phyloP scores from a whole-genome alignment of 2,888 invertebrate species.

The Agriopis aurantiaria region DNA sequence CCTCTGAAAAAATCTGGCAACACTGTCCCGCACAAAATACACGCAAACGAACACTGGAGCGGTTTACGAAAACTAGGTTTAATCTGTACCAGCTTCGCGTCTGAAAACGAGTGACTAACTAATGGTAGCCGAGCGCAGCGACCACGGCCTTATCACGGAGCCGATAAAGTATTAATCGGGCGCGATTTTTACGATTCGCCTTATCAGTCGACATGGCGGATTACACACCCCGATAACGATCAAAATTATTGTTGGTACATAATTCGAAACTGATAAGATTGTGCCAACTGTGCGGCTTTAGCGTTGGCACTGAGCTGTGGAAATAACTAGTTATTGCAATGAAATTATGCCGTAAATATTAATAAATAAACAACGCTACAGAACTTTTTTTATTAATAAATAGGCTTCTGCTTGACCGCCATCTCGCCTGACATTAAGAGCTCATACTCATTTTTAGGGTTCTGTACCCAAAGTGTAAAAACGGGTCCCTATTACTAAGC shows the following conservation, averaged over 20 bases:
- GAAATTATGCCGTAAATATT: too few relatives aligned
- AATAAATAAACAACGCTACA: too few relatives aligned
- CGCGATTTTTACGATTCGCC: constrained; percentile 81
- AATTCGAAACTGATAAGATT: constrained; percentile 52
- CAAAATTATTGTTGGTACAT: constrained; percentile 67
- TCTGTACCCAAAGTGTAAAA: too few relatives aligned
- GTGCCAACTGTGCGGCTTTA: constrained; percentile 15
- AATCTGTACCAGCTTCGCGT: background rate
- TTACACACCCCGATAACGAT: constrained; percentile 80
- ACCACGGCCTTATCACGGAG: constrained; percentile 53
- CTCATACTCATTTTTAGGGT: too few relatives aligned
- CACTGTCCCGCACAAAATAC: background rate
- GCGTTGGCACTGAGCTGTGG: constrained; percentile 8
- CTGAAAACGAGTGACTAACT: constrained; percentile 4
- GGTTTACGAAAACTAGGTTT: too few relatives aligned
- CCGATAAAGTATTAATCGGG: constrained; percentile 70
- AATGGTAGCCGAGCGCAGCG: constrained; percentile 21
- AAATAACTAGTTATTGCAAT: background rate
- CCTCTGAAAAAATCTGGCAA: background rate
- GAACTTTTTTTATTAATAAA: too few relatives aligned
- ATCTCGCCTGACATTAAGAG: too few relatives aligned
- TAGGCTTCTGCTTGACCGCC: too few relatives aligned
- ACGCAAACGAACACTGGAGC: background rate
- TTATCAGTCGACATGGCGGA: constrained; percentile 83
- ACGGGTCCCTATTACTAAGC: too few relatives aligned